Conservation (phyloP, 2,797 vertebrate species). For the Hyperoplus lanceolatus region DNA sequence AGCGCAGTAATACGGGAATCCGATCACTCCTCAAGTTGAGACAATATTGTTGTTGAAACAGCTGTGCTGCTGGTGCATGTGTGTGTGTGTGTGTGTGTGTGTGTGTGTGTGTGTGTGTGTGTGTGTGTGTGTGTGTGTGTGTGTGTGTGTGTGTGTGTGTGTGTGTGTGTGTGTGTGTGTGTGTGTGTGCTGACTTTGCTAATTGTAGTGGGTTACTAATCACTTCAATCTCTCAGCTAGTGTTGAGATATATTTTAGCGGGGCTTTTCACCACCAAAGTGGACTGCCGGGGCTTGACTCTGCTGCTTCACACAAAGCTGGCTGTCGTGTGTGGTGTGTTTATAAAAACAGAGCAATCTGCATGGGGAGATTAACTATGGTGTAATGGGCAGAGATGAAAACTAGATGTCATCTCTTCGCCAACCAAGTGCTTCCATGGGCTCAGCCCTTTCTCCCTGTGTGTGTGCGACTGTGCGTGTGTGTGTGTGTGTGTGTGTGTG, state of each 20-base stretch:
- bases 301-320: constrained; percentile 56
- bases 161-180: constrained; percentile 39
- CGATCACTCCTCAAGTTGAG: constrained; percentile 66
- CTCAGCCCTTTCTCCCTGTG: constrained; percentile 39
- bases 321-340: constrained; percentile 49
- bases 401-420: constrained; percentile 70
- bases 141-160: constrained; percentile 42
- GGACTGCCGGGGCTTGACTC: constrained; percentile 56
- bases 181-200: constrained; percentile 62
- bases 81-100: constrained; percentile 39
- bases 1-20: constrained; percentile 35
- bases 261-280: constrained; percentile 74
- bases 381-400: constrained; percentile 74
- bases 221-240: constrained; percentile 69
- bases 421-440: constrained; percentile 48
- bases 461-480: constrained; percentile 4
- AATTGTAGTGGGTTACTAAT: constrained; percentile 70
- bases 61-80: constrained; percentile 29
- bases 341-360: constrained; percentile 65
- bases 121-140: constrained; percentile 38
- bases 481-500: neutral
- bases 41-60: constrained; percentile 67
- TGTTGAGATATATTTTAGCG: constrained; percentile 67
- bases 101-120: constrained; percentile 37
- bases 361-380: constrained; percentile 66